Evolutionary conservation across 2,797 vertebrate genomes (phyloP), one percentile per base, ranked within the genome.

Genomic region (Myotis planiceps): DNA sequence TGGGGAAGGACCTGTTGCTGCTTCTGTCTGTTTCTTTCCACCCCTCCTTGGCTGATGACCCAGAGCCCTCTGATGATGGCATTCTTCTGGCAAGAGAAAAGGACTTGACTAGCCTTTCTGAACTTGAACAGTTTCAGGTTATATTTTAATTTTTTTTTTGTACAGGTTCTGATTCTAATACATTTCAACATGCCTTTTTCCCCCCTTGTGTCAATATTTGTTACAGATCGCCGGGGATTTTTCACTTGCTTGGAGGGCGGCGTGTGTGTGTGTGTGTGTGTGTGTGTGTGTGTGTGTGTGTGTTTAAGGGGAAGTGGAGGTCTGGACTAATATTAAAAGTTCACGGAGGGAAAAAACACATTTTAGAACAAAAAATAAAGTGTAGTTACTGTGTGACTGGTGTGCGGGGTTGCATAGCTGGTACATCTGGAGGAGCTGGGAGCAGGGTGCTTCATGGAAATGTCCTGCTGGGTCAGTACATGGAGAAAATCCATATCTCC

Each of bases 51-150:
- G 7, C 96, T 90, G 91, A 92, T 88, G 94, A 95, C 98, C 98
- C 98, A 97, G 97, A 97, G 98, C 97, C 98, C 97, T 97, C 96
- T 96, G 98, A 97, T 97, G 97, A 96, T 92, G 97, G 94, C 96
- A 84, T 96, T 96, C 97, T 98, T 98, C 98, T 98, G 97, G 97
- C 97, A 97, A 98, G 98, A 98, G 95, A 96, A 98, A 98, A 97
- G 98, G 98, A 98, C 98, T 98, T 98, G 97, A 98, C 81, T 96
- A 97, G 98, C 98, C 93, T 98, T 98, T 98, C 94, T 97, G 97
- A 98, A 98, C 98, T 98, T 97, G 96, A 98, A 98, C 97, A 97
- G 92, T 98, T 98, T 98, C 98, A 98, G 98, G 98, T 98, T 98
- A 98, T 98, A 97, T 98, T 98, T 98, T 98, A 97, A 95, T 96